phyloP scores from a whole-genome alignment of 2,113 vertebrate genomes.

The Egretta garzetta region DNA sequence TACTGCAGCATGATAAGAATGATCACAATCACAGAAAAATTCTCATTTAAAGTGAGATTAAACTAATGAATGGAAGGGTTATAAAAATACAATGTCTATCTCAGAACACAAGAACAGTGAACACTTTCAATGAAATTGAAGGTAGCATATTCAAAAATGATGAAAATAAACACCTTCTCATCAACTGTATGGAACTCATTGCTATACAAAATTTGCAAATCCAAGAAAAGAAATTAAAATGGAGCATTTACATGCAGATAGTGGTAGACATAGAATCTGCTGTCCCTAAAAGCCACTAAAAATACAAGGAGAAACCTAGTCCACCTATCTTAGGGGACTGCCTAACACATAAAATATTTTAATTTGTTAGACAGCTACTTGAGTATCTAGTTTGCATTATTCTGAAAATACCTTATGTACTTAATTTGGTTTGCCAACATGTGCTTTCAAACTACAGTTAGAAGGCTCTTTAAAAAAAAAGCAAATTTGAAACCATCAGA shows the following conservation, averaged over 20 bases:
- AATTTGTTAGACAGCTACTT: not conserved
- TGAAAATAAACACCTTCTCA: not conserved
- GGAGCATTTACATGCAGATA: not conserved
- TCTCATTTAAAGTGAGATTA: not conserved
- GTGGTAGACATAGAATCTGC: not conserved
- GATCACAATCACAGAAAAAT: not conserved
- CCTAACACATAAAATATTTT: not conserved
- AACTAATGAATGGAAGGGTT: not conserved
- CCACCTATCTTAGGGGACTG: not conserved
- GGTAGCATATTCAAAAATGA: not conserved
- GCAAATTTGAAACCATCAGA: not conserved
- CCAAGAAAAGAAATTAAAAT: not conserved
- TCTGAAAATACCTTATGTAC: not conserved
- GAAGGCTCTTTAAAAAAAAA: not conserved
- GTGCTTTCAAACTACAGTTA: not conserved
- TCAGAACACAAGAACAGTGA: not conserved
- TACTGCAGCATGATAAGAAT: not conserved
- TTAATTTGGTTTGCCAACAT: not conserved
- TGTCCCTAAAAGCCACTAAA: not conserved
- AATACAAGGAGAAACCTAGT: not conserved
- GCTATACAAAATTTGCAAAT: not conserved
- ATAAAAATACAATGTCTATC: not conserved
- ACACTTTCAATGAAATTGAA: not conserved
- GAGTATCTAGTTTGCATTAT: not conserved
- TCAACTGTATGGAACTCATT: not conserved